Evolutionary conservation across 2,797 vertebrate species (phyloP), one percentile per base, ranked within the genome.

Genomic region (Mycteria americana): DNA sequence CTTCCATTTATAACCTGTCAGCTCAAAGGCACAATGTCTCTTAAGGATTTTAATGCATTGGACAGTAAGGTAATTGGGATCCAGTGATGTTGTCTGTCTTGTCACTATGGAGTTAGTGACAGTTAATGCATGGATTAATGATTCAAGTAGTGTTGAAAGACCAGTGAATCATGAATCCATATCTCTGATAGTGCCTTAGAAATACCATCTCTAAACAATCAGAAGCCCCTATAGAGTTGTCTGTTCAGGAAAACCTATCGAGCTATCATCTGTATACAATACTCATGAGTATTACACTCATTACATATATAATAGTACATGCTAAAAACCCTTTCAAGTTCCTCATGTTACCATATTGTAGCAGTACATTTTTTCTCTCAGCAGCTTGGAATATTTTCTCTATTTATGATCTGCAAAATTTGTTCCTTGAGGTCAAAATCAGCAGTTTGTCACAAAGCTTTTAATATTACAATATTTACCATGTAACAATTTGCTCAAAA

Each of bases 201-300:
- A 91, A 46, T 43, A 35, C 74, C 60, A 56, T 3, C 28, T 74
- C 10, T 46, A 15, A 68, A 56, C 37, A 65, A 12, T 43, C 30
- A 75, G 48, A 50, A 78, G 33, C 45, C 62, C 57, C 63, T 22
- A 0, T 18, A 73, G 69, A 31, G 16, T 21, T 83, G 33, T 46
- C 60, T 68, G 45, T 77, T 77, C 53, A 59, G 60, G 74, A 64
- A 41, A 68, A 27, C 30, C 45, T 70, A 23, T 37, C 5, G 8
- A 22, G 24, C 17, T 54, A 3, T 53, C 12, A 5, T 39, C 54
- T 62, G 35, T 35, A 6, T 48, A 19, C 6, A 3, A 2, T 63
- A 39, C 59, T 90, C 25, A 11, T 0, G 0, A 39, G n/a, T 43
- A 18, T 4, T 72, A 14, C 2, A 6, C 27, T 13, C 37, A 10